A percentile compares a stretch with the other conserved stretches of the same genome.
Evolutionary conservation across 2,113 vertebrate genomes (phyloP).

Genomic region (Engraulis encrasicolus): DNA sequence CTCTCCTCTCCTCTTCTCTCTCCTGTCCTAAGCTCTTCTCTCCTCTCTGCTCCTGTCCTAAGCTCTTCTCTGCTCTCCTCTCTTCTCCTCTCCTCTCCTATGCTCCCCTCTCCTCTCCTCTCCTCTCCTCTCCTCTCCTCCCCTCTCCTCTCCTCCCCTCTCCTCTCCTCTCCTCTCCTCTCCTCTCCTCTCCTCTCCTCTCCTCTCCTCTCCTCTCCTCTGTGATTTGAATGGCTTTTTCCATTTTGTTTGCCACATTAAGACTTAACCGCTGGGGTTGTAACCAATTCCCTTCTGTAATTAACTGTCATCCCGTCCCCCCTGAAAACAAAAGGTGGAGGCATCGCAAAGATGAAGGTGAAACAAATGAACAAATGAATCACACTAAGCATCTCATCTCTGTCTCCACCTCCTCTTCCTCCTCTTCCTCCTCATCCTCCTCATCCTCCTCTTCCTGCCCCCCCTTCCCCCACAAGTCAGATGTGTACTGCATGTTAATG

Average conservation of each 20-base stretch:
- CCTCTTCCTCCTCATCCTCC: background rate
- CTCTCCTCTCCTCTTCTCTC: too few species aligned
- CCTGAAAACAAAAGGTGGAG: slow-evolving; percentile 53
- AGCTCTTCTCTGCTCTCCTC: too few species aligned
- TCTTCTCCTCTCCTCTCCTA: too few species aligned
- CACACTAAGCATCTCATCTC: background rate
- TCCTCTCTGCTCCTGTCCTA: too few species aligned
- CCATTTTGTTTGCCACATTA: slow-evolving; percentile 59
- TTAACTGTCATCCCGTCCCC: slow-evolving; percentile 61
- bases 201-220: too few species aligned
- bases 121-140: too few species aligned
- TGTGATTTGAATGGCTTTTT: slow-evolving; percentile 45
- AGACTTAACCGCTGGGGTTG: slow-evolving; percentile 52
- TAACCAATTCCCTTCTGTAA: slow-evolving; percentile 59
- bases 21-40: too few species aligned
- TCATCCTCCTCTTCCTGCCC: too few species aligned
- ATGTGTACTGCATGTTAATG: background rate
- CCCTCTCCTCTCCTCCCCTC: too few species aligned
- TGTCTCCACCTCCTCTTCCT: background rate
- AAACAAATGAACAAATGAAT: slow-evolving; percentile 28
- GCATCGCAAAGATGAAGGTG: slow-evolving; percentile 40
- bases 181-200: too few species aligned
- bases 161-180: too few species aligned
- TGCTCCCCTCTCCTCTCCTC: too few species aligned
- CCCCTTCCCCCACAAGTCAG: slow-evolving; percentile 44